Evolutionary conservation across 1,140 invertebrate species (phyloP).

Genomic region (Solenopsis fugax): DNA sequence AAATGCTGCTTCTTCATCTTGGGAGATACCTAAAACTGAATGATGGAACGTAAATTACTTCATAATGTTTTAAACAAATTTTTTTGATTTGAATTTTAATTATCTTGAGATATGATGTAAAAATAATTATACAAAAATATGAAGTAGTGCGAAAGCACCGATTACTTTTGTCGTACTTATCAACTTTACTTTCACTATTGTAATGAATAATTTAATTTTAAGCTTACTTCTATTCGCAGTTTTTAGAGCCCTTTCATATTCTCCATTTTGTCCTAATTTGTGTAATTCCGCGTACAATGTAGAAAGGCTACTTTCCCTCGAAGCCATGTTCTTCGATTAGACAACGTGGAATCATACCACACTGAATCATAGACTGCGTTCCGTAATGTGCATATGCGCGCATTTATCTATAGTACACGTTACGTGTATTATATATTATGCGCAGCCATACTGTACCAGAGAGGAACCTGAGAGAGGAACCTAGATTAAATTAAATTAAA

Average conservation of each 20-base stretch:
- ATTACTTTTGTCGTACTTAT: background rate
- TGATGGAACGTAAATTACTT: slow-evolving; percentile 62
- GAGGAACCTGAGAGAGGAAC: too few relatives aligned
- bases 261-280: slow-evolving; percentile 94
- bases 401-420: too few relatives aligned
- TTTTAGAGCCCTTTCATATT: slow-evolving; percentile 96
- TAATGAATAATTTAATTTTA: background rate
- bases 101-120: background rate
- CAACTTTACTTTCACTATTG: background rate
- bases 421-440: too few relatives aligned
- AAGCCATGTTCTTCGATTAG: slow-evolving; percentile 79
- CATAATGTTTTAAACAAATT: background rate
- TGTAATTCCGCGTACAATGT: slow-evolving; percentile 93
- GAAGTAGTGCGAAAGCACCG: background rate
- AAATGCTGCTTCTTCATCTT: slow-evolving; percentile 94
- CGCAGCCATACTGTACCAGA: too few relatives aligned
- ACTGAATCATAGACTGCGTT: too few relatives aligned
- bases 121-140: slow-evolving; percentile 7
- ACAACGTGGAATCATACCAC: background rate
- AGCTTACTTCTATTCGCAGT: slow-evolving; percentile 94
- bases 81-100: background rate
- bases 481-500: too few relatives aligned
- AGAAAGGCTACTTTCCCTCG: slow-evolving; percentile 84
- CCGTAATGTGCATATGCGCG: too few relatives aligned
- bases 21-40: slow-evolving; percentile 92